Evolutionary conservation across 2,797 vertebrate genomes (phyloP).

Genomic region (Platyrinchus mystaceus): DNA sequence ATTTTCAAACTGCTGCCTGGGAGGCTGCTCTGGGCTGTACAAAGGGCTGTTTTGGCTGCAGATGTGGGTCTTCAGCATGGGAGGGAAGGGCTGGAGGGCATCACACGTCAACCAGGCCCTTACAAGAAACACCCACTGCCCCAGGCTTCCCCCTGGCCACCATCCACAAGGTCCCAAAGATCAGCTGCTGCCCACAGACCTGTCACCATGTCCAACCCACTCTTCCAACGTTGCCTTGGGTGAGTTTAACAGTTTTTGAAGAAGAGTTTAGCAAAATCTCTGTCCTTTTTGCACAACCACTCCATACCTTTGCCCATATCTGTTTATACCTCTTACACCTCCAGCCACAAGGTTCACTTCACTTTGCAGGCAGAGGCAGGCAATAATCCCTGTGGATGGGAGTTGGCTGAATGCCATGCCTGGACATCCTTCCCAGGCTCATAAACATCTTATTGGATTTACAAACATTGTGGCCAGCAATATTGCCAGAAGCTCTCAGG

Average conservation of each 20-base stretch:
- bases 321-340: fast-evolving
- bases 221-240: not conserved
- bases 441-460: fast-evolving
- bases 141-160: not conserved
- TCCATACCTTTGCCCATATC: fast-evolving
- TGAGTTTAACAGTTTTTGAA: not conserved
- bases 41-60: not conserved
- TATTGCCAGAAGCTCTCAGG: not conserved
- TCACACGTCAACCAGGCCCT: not conserved
- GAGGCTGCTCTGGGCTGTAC: not conserved
- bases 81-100: not conserved
- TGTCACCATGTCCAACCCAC: not conserved
- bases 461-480: not conserved
- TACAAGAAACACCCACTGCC: fast-evolving
- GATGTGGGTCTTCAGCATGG: fast-evolving
- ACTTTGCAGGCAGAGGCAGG: not conserved
- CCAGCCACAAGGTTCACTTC: fast-evolving
- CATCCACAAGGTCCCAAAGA: not conserved
- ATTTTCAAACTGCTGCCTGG: not conserved
- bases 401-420: not conserved
- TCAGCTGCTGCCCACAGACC: not conserved
- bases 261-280: not conserved
- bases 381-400: fast-evolving
- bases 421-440: fast-evolving
- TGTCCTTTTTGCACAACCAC: fast-evolving